phyloP scores from a whole-genome alignment of 2,888 invertebrate genomes.

The Griposia aprilina region DNA sequence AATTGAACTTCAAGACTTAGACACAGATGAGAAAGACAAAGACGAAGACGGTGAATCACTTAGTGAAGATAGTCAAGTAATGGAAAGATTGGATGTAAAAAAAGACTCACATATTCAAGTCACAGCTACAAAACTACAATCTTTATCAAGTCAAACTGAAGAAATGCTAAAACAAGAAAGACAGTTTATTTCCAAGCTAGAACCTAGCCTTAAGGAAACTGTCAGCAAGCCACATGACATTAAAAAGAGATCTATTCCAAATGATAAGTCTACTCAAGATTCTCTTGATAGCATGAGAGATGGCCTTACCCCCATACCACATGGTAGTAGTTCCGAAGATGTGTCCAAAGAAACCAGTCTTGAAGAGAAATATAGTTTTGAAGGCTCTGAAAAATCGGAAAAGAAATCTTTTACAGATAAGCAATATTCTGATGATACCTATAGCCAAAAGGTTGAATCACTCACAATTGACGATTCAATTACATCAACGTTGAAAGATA shows the following conservation, averaged over 20 bases:
- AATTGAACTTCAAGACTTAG: slow-evolving; percentile 36
- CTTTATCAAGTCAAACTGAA: slow-evolving; percentile 70
- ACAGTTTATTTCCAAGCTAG: slow-evolving; percentile 60
- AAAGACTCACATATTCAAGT: slow-evolving; percentile 59
- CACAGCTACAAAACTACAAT: slow-evolving; percentile 57
- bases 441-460: slow-evolving; percentile 65
- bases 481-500: slow-evolving; percentile 70
- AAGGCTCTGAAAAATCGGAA: slow-evolving; percentile 82
- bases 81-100: slow-evolving; percentile 52
- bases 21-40: slow-evolving; percentile 64
- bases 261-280: slow-evolving; percentile 61
- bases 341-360: slow-evolving; percentile 85
- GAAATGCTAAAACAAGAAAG: slow-evolving; percentile 73
- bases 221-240: slow-evolving; percentile 60
- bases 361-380: slow-evolving; percentile 87
- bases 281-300: slow-evolving; percentile 75
- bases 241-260: slow-evolving; percentile 60
- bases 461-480: slow-evolving; percentile 62
- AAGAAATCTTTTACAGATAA: slow-evolving; percentile 64
- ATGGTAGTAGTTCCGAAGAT: slow-evolving; percentile 85
- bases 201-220: slow-evolving; percentile 59
- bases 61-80: slow-evolving; percentile 69
- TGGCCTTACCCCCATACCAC: slow-evolving; percentile 72
- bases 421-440: slow-evolving; percentile 67
- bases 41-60: slow-evolving; percentile 68